Evolutionary conservation across 1,140 invertebrate species (phyloP).

Genomic region (Trigoniulus corallinus): DNA sequence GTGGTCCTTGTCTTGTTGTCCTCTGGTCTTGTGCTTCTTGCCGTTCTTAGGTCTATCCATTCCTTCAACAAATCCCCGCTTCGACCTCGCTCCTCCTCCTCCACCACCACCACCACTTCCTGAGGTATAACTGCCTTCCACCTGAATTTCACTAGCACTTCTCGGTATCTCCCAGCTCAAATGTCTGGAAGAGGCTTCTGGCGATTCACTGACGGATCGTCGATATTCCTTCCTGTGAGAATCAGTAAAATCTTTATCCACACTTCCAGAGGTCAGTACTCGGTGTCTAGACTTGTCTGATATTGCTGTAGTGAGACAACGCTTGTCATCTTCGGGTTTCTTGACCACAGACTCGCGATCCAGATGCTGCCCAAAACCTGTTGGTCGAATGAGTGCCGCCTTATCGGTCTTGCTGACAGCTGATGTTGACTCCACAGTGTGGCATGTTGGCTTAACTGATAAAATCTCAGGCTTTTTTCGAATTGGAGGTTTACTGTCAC

Average conservation of each 20-base stretch:
- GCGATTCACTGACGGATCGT: constrained; percentile 1
- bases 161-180: not conserved
- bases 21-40: too few species aligned
- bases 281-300: not conserved
- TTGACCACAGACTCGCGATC: too few species aligned
- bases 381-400: too few species aligned
- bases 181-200: not conserved
- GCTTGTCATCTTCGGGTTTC: not conserved
- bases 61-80: too few species aligned
- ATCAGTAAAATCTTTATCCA: too few species aligned
- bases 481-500: not conserved
- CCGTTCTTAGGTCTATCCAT: too few species aligned
- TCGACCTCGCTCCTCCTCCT: not conserved
- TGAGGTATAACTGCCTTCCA: not conserved
- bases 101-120: not conserved
- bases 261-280: not conserved
- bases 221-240: not conserved
- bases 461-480: not conserved
- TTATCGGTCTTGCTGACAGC: not conserved
- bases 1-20: too few species aligned
- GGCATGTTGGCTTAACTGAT: not conserved
- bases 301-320: too few species aligned
- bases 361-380: too few species aligned
- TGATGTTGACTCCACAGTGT: too few species aligned
- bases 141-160: not conserved